Evolutionary conservation across 2,113 vertebrate genomes (phyloP), one percentile per base, ranked within the genome.

Genomic region (Martes martes): DNA sequence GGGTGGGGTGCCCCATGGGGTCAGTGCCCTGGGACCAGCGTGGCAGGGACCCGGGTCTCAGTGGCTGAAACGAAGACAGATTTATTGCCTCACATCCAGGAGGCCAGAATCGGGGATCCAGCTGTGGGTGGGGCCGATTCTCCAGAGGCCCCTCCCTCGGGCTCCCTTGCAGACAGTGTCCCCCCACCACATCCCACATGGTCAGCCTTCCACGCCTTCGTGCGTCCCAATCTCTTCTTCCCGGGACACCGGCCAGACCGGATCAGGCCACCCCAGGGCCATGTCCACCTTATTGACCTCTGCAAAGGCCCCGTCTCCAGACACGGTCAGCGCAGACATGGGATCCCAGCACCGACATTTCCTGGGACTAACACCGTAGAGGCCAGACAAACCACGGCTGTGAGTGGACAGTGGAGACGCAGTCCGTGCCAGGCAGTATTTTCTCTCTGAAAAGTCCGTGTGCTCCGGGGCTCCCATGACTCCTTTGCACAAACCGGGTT

Each of bases 401-500:
- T 0, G 3, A 16, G 10, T 3, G 19, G 36, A 81, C 18, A 0
- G 4, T 1, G 26, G 23, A 16, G 33, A 10, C 36, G 0, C 61
- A 24, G 5, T 6, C 24, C 3, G 14, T 6, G 18, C 1, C 47
- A 0, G 0, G 31, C 0, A 0, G 7, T 15, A 8, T 9, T 24
- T 59, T 45, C 28, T 45, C 65, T 59, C 52, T 61, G 15, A 36
- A 52, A n/a, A 4, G 2, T n/a, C 1, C 1, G 19, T 7, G 7
- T 16, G 63, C 9, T 26, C 39, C 14, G 9, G 19, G 1, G 1
- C 42, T 26, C 39, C 8, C 4, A 3, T 7, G 1, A 71, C 23
- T 4, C n/a, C 61, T 4, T 15, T 1, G 8, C 55, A 47, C 13
- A 78, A 47, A 76, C 28, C 0, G 7, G 1, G 31, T 2, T 28